Base-by-base conservation (phyloP, 2,888 invertebrate species). In the Plemyria rubiginata region DNA sequence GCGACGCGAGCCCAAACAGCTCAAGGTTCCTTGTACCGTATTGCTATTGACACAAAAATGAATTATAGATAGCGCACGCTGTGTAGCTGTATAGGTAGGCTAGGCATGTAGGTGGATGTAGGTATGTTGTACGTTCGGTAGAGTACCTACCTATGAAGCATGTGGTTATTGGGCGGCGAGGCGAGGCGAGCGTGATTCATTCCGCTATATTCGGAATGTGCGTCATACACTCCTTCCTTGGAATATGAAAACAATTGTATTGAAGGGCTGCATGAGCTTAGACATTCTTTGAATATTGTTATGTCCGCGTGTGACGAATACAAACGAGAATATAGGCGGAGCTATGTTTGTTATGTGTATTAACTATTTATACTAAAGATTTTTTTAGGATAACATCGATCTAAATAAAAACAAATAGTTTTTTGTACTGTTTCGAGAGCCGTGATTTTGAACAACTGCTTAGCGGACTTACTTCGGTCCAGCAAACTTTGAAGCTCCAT, bases 191-290 rank as follows among this genome's bases (percentile, higher is more conserved):
- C n/a, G 12, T 9, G 4, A 50, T 16, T 45, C 43, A 0, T 7
- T 0, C 11, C 9, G 16, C 41, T 51, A 43, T 51, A 52, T 46
- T 36, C 43, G 51, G 58, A 52, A 36, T 52, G 58, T 58, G 59
- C 15, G 59, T 59, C 59, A 59, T 29, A 13, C 58, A 12, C 36
- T 43, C 57, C 57, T 57, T 43, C 57, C 57, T 57, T 43, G n/a
- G 45, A 58, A 58, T 58, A 38, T 28, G 38, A 52, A 16, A 13
- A 40, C 52, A 28, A 45, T 52, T 46, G 28, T 46, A 51, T 38
- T 59, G 13, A 46, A 46, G 52, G 52, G 36, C 45, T 54, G 36
- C 51, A 51, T 51, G 38, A 38, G 38, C 22, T 38, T 40, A 52
- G 40, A 38, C 38, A 38, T 51, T 43, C 41, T 29, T 41, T 8